Conservation (phyloP, 2,888 invertebrate genomes). For the Caenorhabditis zanzibari region DNA sequence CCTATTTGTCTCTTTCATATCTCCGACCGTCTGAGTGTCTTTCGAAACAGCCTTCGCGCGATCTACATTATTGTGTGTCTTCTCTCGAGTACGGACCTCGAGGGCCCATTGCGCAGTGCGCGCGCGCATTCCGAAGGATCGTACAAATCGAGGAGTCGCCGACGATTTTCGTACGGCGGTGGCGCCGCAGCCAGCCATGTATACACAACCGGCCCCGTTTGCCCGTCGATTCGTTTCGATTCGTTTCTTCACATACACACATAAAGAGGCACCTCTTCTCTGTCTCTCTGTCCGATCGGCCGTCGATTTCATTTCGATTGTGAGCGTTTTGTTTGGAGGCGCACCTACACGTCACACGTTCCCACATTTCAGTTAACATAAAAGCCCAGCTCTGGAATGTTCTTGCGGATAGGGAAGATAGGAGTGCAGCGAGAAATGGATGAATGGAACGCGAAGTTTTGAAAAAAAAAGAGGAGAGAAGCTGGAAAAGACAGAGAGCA, state of each 20-base stretch:
- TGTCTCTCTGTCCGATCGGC: constrained; percentile 30
- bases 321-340: constrained; percentile 54
- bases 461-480: background rate
- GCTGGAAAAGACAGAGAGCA: background rate
- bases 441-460: background rate
- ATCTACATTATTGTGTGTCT: constrained; percentile 54
- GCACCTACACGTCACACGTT: constrained; percentile 33
- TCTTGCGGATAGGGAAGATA: background rate
- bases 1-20: constrained; percentile 27
- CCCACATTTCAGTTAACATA: constrained; percentile 39
- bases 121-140: constrained; percentile 40
- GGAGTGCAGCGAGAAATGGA: background rate
- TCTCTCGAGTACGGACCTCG: constrained; percentile 60
- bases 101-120: constrained; percentile 58
- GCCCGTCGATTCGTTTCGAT: constrained; percentile 48
- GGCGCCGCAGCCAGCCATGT: constrained; percentile 61
- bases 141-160: constrained; percentile 49
- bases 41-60: constrained; percentile 32
- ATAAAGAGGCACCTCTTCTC: constrained; percentile 50
- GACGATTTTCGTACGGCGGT: constrained; percentile 58
- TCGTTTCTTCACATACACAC: constrained; percentile 56
- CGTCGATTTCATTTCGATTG: constrained; percentile 57
- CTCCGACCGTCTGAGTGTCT: constrained; percentile 27
- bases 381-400: constrained; percentile 28
- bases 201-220: constrained; percentile 65